phyloP scores from a whole-genome alignment of 2,113 vertebrate genomes.

The Hemiprocne comata region DNA sequence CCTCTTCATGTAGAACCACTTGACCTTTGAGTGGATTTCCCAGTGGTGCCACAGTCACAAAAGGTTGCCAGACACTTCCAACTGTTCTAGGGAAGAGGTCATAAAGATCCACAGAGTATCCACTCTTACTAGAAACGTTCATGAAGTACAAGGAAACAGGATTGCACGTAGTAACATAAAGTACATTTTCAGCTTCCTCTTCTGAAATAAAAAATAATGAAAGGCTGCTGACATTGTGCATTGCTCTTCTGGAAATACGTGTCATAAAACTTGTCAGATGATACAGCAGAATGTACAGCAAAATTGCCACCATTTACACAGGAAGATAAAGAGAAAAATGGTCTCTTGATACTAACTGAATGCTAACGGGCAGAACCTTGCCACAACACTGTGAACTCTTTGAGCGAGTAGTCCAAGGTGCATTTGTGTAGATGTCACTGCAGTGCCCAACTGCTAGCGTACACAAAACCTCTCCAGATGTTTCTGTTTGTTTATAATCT shows the following conservation, averaged over 20 bases:
- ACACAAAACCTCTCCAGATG: not conserved
- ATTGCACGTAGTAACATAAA: slow-evolving; percentile 91
- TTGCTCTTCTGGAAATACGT: not conserved
- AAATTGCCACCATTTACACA: not conserved
- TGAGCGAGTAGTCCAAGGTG: not conserved
- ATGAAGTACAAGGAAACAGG: slow-evolving; percentile 89
- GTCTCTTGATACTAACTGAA: not conserved
- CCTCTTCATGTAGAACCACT: slow-evolving; percentile 93
- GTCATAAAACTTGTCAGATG: not conserved
- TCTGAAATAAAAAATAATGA: slow-evolving; percentile 62
- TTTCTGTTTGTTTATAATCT: not conserved
- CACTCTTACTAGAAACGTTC: slow-evolving; percentile 74
- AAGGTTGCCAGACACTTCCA: slow-evolving; percentile 90
- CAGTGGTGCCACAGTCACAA: slow-evolving; percentile 86
- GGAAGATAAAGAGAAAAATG: not conserved
- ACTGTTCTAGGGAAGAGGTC: slow-evolving; percentile 89
- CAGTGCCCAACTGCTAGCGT: not conserved
- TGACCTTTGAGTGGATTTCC: slow-evolving; percentile 89
- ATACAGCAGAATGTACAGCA: not conserved
- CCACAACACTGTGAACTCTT: not conserved
- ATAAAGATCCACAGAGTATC: slow-evolving; percentile 86
- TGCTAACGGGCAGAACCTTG: not conserved
- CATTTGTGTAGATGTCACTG: not conserved
- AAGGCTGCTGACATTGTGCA: not conserved
- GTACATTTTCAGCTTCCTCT: slow-evolving; percentile 68